Evolutionary conservation across 2,888 invertebrate species (phyloP).

Genomic region (Ectemnius lituratus): DNA sequence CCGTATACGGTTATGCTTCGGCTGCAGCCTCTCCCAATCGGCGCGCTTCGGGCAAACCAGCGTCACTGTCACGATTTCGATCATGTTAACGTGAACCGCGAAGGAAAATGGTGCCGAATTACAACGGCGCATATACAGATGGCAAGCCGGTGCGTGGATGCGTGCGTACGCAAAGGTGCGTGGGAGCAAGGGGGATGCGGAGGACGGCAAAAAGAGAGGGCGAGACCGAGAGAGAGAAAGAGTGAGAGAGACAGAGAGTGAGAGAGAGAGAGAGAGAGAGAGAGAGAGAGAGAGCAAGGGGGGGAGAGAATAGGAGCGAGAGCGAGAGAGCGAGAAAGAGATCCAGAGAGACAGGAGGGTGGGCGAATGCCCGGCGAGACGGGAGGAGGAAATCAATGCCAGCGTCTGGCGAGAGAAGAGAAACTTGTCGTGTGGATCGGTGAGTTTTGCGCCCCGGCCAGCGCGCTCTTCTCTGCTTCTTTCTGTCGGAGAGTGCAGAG

Average conservation of each 20-base stretch:
- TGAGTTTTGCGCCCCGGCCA: slow-evolving; percentile 34
- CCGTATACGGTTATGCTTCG: too few relatives aligned
- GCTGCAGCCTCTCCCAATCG: too few relatives aligned
- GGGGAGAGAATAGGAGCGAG: background rate
- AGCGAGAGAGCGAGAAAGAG: background rate
- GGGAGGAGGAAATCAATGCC: slow-evolving; percentile 69
- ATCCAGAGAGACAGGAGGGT: slow-evolving; percentile 16
- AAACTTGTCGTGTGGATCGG: slow-evolving; percentile 42
- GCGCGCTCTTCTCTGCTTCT: background rate
- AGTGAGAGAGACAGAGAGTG: background rate
- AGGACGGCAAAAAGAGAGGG: background rate
- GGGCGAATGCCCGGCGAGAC: slow-evolving; percentile 52
- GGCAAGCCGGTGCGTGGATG: slow-evolving; percentile 14
- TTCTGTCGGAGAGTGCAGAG: too few relatives aligned
- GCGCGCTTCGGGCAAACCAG: too few relatives aligned
- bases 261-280: background rate
- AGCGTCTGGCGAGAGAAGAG: slow-evolving; percentile 62
- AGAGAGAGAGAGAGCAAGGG: background rate
- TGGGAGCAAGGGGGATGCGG: background rate
- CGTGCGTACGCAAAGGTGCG: slow-evolving; percentile 27
- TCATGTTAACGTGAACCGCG: background rate
- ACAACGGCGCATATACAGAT: too few relatives aligned
- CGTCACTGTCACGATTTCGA: too few relatives aligned
- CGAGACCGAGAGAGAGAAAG: background rate
- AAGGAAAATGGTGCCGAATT: background rate